A percentile compares a stretch with the other conserved stretches of the same genome.
phyloP scores from a whole-genome alignment of 2,113 vertebrate species.

The Xyliphius kryptos region DNA sequence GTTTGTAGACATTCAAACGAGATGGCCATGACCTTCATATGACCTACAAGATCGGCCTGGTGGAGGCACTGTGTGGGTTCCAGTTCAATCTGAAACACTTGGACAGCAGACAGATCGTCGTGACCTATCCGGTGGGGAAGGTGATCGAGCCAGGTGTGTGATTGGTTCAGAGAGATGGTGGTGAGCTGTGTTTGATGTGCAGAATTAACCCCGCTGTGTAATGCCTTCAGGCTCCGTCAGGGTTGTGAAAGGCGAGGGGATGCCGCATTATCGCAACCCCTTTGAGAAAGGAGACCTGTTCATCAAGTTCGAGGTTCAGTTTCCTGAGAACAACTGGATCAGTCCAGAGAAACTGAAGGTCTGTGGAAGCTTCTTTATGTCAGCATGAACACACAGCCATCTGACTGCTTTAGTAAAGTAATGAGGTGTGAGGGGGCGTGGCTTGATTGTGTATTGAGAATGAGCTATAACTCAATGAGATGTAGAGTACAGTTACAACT shows the following conservation, averaged over 20 bases:
- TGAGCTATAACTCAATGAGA: too few species aligned
- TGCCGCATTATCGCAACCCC: constrained; percentile 97
- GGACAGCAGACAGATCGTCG: constrained; percentile 90
- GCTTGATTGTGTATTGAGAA: too few species aligned
- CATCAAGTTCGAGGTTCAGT: constrained; percentile 95
- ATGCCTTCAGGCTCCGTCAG: constrained; percentile 77
- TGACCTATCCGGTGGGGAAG: constrained; percentile 95
- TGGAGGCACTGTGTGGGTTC: constrained; percentile 95
- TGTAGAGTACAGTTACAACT: too few species aligned
- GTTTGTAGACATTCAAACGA: constrained; percentile 46
- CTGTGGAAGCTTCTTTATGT: too few species aligned
- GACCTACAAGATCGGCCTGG: constrained; percentile 93
- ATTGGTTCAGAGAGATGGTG: too few species aligned
- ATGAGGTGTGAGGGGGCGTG: too few species aligned
- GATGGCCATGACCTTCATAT: constrained; percentile 92
- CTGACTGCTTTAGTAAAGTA: too few species aligned
- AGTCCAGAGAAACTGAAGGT: constrained; percentile 90
- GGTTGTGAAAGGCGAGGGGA: constrained; percentile 90
- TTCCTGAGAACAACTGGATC: constrained; percentile 98
- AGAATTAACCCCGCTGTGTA: not conserved
- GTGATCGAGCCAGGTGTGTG: constrained; percentile 91
- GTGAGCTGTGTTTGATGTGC: not conserved
- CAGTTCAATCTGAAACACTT: constrained; percentile 94
- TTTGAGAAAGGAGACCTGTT: constrained; percentile 98
- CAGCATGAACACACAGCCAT: too few species aligned